Conservation (phyloP, 2,888 invertebrate genomes). For the Amitus sp. region DNA sequence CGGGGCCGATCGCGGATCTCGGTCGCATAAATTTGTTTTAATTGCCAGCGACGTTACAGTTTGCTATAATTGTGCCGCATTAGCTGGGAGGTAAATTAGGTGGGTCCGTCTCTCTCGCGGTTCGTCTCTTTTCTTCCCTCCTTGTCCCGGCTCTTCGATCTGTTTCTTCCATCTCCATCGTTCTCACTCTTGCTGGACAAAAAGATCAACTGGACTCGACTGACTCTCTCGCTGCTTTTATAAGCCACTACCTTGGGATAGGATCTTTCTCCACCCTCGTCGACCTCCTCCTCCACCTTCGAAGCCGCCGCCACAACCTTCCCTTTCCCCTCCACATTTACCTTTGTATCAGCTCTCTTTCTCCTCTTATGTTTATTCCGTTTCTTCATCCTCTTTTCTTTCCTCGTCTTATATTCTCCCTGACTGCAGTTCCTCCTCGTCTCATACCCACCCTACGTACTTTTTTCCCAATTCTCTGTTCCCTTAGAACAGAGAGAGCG, state of each 20-base stretch:
- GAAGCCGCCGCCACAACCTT: slow-evolving; percentile 36
- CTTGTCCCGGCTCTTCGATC: slow-evolving; percentile 27
- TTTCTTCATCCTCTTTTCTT: slow-evolving; percentile 37
- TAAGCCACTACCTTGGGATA: slow-evolving; percentile 54
- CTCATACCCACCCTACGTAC: slow-evolving; percentile 21
- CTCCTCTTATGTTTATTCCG: slow-evolving; percentile 22
- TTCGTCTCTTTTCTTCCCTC: slow-evolving; percentile 46
- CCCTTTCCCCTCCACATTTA: no score
- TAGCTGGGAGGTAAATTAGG: slow-evolving; percentile 67
- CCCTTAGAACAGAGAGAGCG: slow-evolving; percentile 57
- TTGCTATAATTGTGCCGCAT: slow-evolving; percentile 67
- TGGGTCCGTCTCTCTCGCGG: slow-evolving; percentile 60
- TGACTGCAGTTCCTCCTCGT: slow-evolving; percentile 27
- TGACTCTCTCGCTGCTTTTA: slow-evolving; percentile 35
- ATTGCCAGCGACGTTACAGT: slow-evolving; percentile 67
- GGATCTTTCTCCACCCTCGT: slow-evolving; percentile 58
- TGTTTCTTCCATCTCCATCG: slow-evolving; percentile 22
- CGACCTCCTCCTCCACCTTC: slow-evolving; percentile 45
- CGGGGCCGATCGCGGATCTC: slow-evolving; percentile 64
- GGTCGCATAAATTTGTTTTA: slow-evolving; percentile 67
- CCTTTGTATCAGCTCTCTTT: no score
- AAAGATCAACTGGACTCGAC: slow-evolving; percentile 37
- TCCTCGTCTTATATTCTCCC: slow-evolving; percentile 20
- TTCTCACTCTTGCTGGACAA: slow-evolving; percentile 33
- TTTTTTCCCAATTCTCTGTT: slow-evolving; percentile 55